Percentiles rank a stretch among this genome's conserved stretches.
These are phyloP conservation scores for Spodoptera littoralis DNA, from an alignment of 2,888 invertebrate species.

Conservation along the genomic window DNA sequence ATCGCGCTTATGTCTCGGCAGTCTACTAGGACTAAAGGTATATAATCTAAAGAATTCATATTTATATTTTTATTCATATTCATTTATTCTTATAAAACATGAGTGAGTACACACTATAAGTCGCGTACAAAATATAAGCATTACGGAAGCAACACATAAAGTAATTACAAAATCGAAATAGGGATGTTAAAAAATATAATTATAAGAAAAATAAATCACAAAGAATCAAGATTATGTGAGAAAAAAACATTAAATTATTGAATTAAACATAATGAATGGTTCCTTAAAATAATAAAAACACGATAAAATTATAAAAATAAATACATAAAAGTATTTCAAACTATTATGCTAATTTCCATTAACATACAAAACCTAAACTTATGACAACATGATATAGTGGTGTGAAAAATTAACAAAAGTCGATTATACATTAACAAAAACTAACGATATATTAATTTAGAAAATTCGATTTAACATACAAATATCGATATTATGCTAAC, in stretches of 20 bases:
- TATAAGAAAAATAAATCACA: too few relatives aligned
- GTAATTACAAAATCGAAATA: too few relatives aligned
- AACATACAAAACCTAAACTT: conserved; percentile 24
- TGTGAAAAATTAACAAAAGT: conserved; percentile 52
- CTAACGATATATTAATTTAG: conserved; percentile 44
- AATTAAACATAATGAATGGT: conserved; percentile 1
- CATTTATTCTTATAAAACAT: too few relatives aligned
- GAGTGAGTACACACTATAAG: too few relatives aligned
- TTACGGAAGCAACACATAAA: too few relatives aligned
- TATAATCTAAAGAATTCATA: too few relatives aligned
- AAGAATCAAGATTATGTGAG: too few relatives aligned
- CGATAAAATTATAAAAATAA: not conserved
- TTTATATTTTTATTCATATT: too few relatives aligned
- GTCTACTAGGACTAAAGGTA: too few relatives aligned
- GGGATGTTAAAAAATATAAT: too few relatives aligned
- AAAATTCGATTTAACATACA: conserved; percentile 64
- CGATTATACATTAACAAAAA: conserved; percentile 34
- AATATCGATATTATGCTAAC: conserved; percentile 66
- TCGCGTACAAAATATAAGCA: too few relatives aligned
- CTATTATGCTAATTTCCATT: conserved; percentile 16
- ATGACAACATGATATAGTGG: conserved; percentile 34
- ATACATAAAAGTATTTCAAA: conserved; percentile 15
- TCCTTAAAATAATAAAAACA: conserved; percentile 4
- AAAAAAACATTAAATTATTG: not conserved
- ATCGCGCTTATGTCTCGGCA: too few relatives aligned